These are phyloP conservation scores for Poeciliopsis retropinna DNA, from an alignment of 2,113 vertebrate genomes.

Conservation along the genomic window DNA sequence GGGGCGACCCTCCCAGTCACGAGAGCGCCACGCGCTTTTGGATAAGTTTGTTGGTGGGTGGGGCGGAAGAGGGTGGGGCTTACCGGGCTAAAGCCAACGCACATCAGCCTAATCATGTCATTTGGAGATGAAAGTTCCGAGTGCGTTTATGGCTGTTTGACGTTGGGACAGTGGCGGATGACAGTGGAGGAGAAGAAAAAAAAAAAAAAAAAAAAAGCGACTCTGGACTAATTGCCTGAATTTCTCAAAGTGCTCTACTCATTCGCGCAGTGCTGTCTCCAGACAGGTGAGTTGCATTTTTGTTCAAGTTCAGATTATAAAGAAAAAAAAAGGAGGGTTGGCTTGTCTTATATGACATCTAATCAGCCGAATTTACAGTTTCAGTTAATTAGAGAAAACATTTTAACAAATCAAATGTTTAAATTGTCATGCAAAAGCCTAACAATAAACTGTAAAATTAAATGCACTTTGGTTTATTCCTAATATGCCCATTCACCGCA, in stretches of 20 bases:
- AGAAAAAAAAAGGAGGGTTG: neutral
- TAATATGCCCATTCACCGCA: neutral
- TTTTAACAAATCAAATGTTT: neutral
- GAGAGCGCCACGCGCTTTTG: slow-evolving; percentile 81
- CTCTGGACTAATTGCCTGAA: slow-evolving; percentile 18
- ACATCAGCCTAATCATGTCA: slow-evolving; percentile 53
- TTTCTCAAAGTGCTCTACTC: neutral
- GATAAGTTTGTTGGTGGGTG: slow-evolving; percentile 64
- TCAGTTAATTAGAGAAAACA: too few species aligned
- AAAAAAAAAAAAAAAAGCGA: neutral
- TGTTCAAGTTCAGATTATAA: neutral
- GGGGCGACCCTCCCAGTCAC: slow-evolving; percentile 73
- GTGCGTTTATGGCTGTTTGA: slow-evolving; percentile 67
- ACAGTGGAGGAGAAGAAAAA: slow-evolving; percentile 22
- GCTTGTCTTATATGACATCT: neutral
- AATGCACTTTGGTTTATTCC: neutral
- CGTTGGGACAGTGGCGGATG: slow-evolving; percentile 34
- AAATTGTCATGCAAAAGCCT: neutral
- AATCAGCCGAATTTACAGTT: neutral
- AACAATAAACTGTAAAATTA: neutral
- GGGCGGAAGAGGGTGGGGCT: slow-evolving; percentile 73
- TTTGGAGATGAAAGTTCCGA: slow-evolving; percentile 66
- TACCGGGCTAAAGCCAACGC: slow-evolving; percentile 47
- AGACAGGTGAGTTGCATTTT: slow-evolving; percentile 56
- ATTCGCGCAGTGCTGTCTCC: slow-evolving; percentile 12